Base-by-base conservation (phyloP, 2,113 vertebrate genomes). In the Pygoscelis adeliae region DNA sequence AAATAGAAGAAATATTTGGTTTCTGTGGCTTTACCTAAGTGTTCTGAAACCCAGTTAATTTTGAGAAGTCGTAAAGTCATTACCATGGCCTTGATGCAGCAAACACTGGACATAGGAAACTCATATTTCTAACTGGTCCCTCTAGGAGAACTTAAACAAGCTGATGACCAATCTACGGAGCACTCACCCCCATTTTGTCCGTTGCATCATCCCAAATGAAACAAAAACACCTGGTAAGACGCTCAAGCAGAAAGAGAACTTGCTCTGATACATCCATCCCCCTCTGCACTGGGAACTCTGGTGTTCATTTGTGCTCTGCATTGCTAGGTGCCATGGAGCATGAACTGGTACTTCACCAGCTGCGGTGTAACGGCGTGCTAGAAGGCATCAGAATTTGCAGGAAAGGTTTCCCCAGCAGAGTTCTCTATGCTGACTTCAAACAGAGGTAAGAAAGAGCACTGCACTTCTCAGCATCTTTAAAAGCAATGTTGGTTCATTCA, bases 91-190 rank as follows among this genome's bases (percentile, higher is more conserved):
- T 80, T 89, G 26, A 36, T 83, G 29, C 32, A 61, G 65, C 32
- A n/a, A 74, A 29, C 6, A 67, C 9, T 38, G 5, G 9, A 69
- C 38, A 69, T 5, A 50, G 20, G 34, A 83, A 88, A 78, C 10
- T 96, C 44, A 95, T 40, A 15, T 49, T 90, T 20, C 10, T 77
- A 58, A 63, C 62, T 85, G 81, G 18, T 83, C 80, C 80, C 40
- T 92, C 74, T 73, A 99, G 99, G 99, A 99, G 96, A 99, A 99
- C 87, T 76, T 99, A 90, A 99, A 99, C 93, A 99, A 99, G 88
- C 97, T 99, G 83, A 99, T 99, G 99, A 98, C 98, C 66, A 99
- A 99, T 2, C 73, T 95, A 18, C 70, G 93, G 20, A 95, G 93
- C 69, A 95, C 93, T 58, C 93, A 94, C 34, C 94, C 93, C 9